phyloP scores from a whole-genome alignment of 2,113 vertebrate genomes.

The Oryzias woworae region DNA sequence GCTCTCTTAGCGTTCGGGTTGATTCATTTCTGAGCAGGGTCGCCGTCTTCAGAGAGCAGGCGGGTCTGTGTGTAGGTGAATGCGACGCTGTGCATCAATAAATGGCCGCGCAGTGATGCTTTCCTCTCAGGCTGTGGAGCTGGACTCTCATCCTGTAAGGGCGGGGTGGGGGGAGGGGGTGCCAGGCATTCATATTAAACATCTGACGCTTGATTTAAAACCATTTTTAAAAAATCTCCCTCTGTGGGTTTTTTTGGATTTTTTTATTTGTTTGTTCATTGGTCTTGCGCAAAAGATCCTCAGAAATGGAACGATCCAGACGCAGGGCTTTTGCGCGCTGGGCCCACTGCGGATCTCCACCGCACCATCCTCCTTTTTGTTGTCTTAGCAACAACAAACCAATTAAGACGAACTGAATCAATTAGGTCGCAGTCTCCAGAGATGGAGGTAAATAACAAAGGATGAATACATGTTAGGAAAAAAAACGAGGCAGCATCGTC shows the following conservation, averaged over 20 bases:
- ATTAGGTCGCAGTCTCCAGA: constrained; percentile 21
- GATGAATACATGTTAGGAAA: too few relatives aligned
- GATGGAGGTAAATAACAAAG: neutral
- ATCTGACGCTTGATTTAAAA: constrained; percentile 29
- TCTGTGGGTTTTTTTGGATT: too few relatives aligned
- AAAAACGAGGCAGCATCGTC: neutral
- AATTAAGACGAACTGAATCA: constrained; percentile 42
- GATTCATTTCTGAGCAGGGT: neutral
- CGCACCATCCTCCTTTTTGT: constrained; percentile 10
- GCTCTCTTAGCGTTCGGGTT: constrained; percentile 17
- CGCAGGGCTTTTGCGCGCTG: constrained; percentile 31
- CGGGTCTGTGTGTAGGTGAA: constrained; percentile 53
- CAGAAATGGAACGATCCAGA: constrained; percentile 1
- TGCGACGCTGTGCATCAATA: constrained; percentile 66
- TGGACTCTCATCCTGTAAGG: constrained; percentile 2
- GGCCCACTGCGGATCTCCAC: constrained; percentile 40
- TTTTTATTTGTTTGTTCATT: too few relatives aligned
- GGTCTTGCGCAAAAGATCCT: neutral
- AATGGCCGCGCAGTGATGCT: constrained; percentile 55
- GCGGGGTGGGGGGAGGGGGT: too few relatives aligned
- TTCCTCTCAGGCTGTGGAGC: neutral
- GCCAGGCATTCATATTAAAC: constrained; percentile 28
- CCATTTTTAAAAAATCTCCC: too few relatives aligned
- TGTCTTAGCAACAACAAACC: constrained; percentile 34
- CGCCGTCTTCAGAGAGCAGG: neutral